Evolutionary conservation across 2,888 invertebrate genomes (phyloP), one percentile per base, ranked within the genome.

Genomic region (Amphipoea lucens): DNA sequence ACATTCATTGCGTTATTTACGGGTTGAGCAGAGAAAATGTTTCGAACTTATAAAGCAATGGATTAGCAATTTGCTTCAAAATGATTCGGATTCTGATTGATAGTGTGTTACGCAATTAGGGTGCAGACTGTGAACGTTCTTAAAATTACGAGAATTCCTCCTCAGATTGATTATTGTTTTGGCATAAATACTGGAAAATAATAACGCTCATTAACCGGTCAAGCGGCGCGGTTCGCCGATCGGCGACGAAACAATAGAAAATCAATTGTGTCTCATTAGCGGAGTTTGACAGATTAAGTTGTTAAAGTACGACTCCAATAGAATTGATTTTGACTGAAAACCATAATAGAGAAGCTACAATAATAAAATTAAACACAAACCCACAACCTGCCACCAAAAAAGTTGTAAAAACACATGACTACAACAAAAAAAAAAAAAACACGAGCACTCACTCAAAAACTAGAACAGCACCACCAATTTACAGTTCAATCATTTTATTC

Each of bases 401-500:
- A 17, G 0, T 7, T 3, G 29, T 5, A 48, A 40, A 48, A 48
- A 48, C 40, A 6, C 60, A 67, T 54, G 40, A 45, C 17, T 29
- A 7, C 48, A 14, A 1, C 0, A 42, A 40, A 40, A 12, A 67
- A 79, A 54, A 45, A 68, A 29, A 23, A 67, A 78, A 62, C 17
- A 36, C 57, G 12, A 70, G 20, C 51, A 78, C 71, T 68, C 62
- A 51, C 11, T 68, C 71, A 82, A 73, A 68, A 71, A 36, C 48
- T 51, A 29, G 40, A 51, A 9, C 17, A 6, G 20, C 12, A 62
- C 54, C 40, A 40, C 45, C 76, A 77, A 79, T 80, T 77, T 60
- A 36, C 57, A 62, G 2, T 68, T 68, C 67, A 78, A 80, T 71
- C 68, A 74, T 77, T 79, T 68, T 29, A 57, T 45, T 65, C 14